These are phyloP conservation scores for Apeltes quadracus DNA, from an alignment of 2,113 vertebrate species.

Conservation along the genomic window DNA sequence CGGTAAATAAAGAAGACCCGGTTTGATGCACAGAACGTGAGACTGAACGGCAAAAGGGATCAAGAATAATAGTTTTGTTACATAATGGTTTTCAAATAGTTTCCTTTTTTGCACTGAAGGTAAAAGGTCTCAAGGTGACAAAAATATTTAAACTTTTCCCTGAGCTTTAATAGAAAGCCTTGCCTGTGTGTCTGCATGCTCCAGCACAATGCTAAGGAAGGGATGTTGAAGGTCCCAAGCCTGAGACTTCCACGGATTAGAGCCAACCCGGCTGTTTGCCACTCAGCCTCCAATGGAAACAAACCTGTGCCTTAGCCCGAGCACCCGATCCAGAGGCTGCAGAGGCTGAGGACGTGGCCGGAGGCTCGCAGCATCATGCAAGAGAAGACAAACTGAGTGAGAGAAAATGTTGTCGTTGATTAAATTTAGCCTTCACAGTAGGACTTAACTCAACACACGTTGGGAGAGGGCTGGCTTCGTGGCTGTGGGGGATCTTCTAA, in stretches of 20 bases:
- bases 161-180: slow-evolving; percentile 38
- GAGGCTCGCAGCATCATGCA: slow-evolving; percentile 22
- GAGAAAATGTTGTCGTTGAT: slow-evolving; percentile 46
- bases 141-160: slow-evolving; percentile 31
- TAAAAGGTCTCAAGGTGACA: slow-evolving; percentile 30
- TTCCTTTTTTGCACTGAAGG: background rate
- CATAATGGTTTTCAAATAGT: background rate
- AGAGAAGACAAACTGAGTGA: slow-evolving; percentile 24
- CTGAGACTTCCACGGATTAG: slow-evolving; percentile 54
- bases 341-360: background rate
- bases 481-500: slow-evolving; percentile 49
- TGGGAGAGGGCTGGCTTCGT: slow-evolving; percentile 22
- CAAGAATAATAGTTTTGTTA: background rate
- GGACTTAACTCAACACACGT: slow-evolving; percentile 34
- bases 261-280: slow-evolving; percentile 62
- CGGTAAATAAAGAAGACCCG: background rate
- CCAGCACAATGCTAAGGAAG: slow-evolving; percentile 10
- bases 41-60: background rate
- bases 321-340: slow-evolving; percentile 32
- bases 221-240: slow-evolving; percentile 36
- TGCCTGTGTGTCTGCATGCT: slow-evolving; percentile 13
- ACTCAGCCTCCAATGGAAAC: slow-evolving; percentile 69
- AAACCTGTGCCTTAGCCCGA: slow-evolving; percentile 63
- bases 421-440: slow-evolving; percentile 34
- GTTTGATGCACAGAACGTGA: background rate